Evolutionary conservation across 2,888 invertebrate species (phyloP).

Genomic region (Leptinotarsa juncta): DNA sequence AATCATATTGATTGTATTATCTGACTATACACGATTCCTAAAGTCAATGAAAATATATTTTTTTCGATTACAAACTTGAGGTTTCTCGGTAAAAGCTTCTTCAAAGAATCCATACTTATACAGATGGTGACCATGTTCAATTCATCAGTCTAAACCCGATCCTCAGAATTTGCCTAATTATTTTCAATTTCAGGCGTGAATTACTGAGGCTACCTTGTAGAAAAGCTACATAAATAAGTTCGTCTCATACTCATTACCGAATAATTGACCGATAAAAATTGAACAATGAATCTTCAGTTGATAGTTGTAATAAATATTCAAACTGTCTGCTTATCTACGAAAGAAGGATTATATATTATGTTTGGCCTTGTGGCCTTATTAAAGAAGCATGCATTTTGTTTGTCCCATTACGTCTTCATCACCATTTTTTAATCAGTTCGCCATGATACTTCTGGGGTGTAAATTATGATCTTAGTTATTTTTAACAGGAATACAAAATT

Average conservation of each 20-base stretch:
- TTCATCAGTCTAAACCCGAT: not conserved
- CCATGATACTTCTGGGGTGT: not conserved
- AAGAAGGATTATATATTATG: constrained; percentile 9
- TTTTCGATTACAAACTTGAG: too few relatives aligned
- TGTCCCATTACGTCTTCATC: constrained; percentile 14
- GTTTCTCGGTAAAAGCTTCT: too few relatives aligned
- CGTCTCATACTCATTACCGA: not conserved
- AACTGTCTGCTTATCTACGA: constrained; percentile 3
- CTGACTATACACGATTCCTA: too few relatives aligned
- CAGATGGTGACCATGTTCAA: too few relatives aligned
- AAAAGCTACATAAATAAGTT: not conserved
- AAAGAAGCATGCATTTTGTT: constrained; percentile 10
- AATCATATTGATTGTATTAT: too few relatives aligned
- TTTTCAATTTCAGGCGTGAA: not conserved
- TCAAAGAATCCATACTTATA: too few relatives aligned
- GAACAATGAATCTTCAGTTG: constrained; percentile 15
- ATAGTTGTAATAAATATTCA: constrained; percentile 7
- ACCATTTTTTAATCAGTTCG: constrained; percentile 7
- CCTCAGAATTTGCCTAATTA: not conserved
- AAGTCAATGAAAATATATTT: too few relatives aligned
- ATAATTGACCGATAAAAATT: constrained; percentile 15
- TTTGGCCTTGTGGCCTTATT: constrained; percentile 19
- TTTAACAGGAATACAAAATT: not conserved
- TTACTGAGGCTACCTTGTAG: not conserved
- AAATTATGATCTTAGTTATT: not conserved